These are phyloP conservation scores for Saccostrea cuccullata DNA, from an alignment of 1,140 invertebrate genomes.

Conservation along the genomic window DNA sequence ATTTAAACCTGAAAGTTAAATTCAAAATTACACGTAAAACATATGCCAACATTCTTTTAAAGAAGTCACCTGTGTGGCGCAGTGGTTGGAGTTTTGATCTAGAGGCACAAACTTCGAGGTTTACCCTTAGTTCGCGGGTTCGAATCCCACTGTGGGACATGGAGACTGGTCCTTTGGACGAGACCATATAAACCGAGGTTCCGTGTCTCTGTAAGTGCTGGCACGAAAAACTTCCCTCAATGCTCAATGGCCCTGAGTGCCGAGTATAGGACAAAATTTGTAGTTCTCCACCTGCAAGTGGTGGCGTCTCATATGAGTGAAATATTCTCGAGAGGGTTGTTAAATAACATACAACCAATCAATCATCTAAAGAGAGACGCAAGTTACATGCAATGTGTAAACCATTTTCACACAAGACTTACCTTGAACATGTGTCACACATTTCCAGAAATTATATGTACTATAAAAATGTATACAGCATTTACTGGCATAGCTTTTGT, in stretches of 20 bases:
- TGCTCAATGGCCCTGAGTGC: neutral
- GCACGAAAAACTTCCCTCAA: neutral
- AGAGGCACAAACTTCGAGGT: neutral
- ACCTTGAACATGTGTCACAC: conserved; percentile 15
- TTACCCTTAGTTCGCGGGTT: neutral
- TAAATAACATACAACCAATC: neutral
- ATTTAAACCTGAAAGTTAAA: neutral
- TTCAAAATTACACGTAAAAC: conserved; percentile 5
- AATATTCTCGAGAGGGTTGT: neutral
- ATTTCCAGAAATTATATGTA: conserved; percentile 10
- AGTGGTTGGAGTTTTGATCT: neutral
- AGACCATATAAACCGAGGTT: neutral
- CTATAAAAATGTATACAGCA: neutral
- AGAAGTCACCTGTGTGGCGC: neutral
- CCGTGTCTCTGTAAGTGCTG: neutral
- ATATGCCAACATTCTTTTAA: conserved; percentile 6
- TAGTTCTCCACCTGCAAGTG: neutral
- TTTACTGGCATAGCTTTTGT: conserved; percentile 11
- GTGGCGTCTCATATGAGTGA: neutral
- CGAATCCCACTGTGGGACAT: neutral
- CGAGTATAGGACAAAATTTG: neutral
- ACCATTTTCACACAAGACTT: conserved; percentile 10
- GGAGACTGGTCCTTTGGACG: conserved; percentile 6
- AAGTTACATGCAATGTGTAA: neutral
- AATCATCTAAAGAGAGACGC: conserved; percentile 2